phyloP scores from a whole-genome alignment of 2,888 invertebrate species.

The Nomada fucata region DNA sequence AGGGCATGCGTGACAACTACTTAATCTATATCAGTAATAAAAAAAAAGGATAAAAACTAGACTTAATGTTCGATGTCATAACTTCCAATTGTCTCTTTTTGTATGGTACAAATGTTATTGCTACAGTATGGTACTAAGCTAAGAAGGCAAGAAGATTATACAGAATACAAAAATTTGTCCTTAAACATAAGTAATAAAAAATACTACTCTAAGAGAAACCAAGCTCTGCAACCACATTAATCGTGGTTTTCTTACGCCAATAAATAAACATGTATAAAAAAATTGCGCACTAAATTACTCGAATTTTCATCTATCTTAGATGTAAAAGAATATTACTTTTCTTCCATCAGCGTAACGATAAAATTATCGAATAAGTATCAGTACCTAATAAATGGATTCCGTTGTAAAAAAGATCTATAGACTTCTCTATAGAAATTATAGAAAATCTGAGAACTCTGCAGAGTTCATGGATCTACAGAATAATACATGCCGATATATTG shows the following conservation, averaged over 20 bases:
- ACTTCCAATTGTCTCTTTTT: slow-evolving; percentile 2
- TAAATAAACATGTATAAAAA: slow-evolving; percentile 35
- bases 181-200: slow-evolving; percentile 13
- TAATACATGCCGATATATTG: not conserved
- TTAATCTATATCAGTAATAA: slow-evolving; percentile 30
- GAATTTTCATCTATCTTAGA: slow-evolving; percentile 3
- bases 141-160: not conserved
- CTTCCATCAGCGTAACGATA: slow-evolving; percentile 6
- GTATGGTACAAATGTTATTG: slow-evolving; percentile 30
- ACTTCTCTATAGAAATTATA: not conserved
- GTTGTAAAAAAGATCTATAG: not conserved
- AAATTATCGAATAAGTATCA: slow-evolving; percentile 1
- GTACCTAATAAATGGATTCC: not conserved
- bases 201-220: slow-evolving; percentile 30
- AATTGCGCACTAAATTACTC: slow-evolving; percentile 6
- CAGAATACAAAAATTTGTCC: not conserved
- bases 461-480: not conserved
- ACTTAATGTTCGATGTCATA: not conserved
- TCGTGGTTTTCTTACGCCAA: slow-evolving; percentile 7
- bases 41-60: slow-evolving; percentile 13
- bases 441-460: too few species aligned
- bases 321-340: not conserved
- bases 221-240: slow-evolving; percentile 31
- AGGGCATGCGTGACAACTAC: slow-evolving; percentile 59
- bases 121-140: slow-evolving; percentile 14